These are phyloP conservation scores for Lepidocolaptes lacrymiger DNA, from an alignment of 2,797 vertebrate species.

Conservation along the genomic window DNA sequence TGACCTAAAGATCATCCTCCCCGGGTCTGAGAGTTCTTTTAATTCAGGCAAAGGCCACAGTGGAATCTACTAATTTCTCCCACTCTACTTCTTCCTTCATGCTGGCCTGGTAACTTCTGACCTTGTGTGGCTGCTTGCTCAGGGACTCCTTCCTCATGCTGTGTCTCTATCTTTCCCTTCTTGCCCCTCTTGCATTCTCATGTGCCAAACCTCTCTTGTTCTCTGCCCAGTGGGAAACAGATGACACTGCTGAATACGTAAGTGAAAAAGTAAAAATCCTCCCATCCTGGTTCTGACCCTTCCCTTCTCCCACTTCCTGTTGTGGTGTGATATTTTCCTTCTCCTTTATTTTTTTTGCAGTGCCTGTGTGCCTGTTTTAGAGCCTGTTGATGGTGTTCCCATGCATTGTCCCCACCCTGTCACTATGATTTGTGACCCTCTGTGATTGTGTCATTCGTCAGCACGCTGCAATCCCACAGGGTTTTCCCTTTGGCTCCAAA, in stretches of 20 bases:
- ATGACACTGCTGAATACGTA: conserved; percentile 98
- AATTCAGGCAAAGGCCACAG: conserved; percentile 19
- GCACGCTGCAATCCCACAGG: conserved; percentile 9
- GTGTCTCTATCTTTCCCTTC: conserved; percentile 77
- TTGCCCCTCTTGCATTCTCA: conserved; percentile 73
- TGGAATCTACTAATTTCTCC: conserved; percentile 55
- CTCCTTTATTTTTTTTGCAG: not conserved
- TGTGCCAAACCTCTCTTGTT: conserved; percentile 82
- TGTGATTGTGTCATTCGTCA: not conserved
- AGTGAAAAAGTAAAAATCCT: conserved; percentile 75
- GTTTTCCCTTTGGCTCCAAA: conserved; percentile 21
- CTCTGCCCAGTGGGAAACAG: conserved; percentile 93
- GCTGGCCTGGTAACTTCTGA: conserved; percentile 58
- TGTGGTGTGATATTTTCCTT: conserved; percentile 30
- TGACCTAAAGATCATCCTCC: not conserved
- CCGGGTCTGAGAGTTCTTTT: conserved; percentile 5
- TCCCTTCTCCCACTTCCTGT: conserved; percentile 41
- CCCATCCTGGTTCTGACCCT: conserved; percentile 15
- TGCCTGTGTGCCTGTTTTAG: not conserved
- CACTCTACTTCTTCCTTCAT: conserved; percentile 58
- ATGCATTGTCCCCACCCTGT: not conserved
- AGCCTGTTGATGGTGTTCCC: not conserved
- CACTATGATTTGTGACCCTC: not conserved
- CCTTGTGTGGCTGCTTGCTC: conserved; percentile 56
- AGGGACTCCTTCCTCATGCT: conserved; percentile 66